Percentiles rank a stretch among this genome's conserved stretches.
phyloP scores from a whole-genome alignment of 2,113 vertebrate species.

The Lophotis ruficrista region DNA sequence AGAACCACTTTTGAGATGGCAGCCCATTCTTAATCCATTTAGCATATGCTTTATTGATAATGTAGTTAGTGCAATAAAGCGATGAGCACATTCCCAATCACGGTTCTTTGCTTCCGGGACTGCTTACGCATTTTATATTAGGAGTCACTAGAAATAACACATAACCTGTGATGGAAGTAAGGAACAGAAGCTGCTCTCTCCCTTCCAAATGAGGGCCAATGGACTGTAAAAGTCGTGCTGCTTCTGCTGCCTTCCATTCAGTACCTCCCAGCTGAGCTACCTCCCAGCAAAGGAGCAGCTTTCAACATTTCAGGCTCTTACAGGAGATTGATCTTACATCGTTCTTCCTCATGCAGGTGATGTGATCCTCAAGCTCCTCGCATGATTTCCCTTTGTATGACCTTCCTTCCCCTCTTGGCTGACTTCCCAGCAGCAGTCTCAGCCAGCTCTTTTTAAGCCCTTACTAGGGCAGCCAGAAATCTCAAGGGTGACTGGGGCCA shows the following conservation, averaged over 20 bases:
- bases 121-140: not conserved
- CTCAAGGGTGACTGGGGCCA: not conserved
- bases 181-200: not conserved
- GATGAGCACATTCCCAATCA: not conserved
- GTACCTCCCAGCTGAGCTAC: not conserved
- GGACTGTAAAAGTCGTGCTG: not conserved
- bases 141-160: not conserved
- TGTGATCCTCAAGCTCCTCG: accelerated
- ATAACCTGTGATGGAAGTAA: not conserved
- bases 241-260: not conserved
- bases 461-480: not conserved
- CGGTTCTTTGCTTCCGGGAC: not conserved
- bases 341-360: not conserved
- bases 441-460: not conserved
- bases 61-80: not conserved
- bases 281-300: not conserved
- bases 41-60: not conserved
- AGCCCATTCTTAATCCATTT: not conserved
- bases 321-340: not conserved
- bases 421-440: not conserved
- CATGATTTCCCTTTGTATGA: not conserved
- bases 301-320: not conserved
- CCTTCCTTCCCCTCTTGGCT: not conserved
- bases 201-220: accelerated
- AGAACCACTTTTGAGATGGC: not conserved